Conservation (phyloP, 2,797 vertebrate species). For the Hapalemur alaotrensis region DNA sequence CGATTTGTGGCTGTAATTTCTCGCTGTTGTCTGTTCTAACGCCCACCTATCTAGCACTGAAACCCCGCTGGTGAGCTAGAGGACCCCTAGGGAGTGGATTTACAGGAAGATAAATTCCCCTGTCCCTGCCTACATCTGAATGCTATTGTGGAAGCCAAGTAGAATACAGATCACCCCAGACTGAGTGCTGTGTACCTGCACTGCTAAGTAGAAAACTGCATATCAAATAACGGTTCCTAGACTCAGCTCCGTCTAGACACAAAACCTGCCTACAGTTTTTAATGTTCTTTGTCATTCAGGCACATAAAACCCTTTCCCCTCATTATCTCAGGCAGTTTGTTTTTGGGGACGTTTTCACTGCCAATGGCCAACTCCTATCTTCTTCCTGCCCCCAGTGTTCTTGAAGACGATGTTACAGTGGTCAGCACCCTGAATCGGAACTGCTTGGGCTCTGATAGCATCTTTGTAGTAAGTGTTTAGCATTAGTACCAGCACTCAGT, state of each 20-base stretch:
- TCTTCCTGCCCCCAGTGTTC: accelerated
- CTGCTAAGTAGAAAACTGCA: slow-evolving; percentile 69
- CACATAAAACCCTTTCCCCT: neutral
- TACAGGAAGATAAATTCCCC: slow-evolving; percentile 64
- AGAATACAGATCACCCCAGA: slow-evolving; percentile 66
- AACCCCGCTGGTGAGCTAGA: neutral
- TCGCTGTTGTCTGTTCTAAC: slow-evolving; percentile 27
- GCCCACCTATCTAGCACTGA: neutral
- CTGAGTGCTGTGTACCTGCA: slow-evolving; percentile 51
- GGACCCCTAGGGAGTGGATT: slow-evolving; percentile 44
- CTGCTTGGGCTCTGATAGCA: accelerated
- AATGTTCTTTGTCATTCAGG: neutral
- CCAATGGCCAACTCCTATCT: neutral
- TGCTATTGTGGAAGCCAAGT: slow-evolving; percentile 35
- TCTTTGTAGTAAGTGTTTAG: neutral
- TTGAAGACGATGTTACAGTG: neutral
- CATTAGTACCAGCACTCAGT: neutral
- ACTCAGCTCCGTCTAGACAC: neutral
- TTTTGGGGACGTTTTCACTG: neutral
- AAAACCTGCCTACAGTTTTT: neutral
- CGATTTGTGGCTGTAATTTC: slow-evolving; percentile 48
- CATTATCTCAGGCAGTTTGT: slow-evolving; percentile 5
- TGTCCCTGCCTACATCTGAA: slow-evolving; percentile 48
- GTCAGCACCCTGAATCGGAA: neutral
- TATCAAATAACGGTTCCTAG: neutral